These are phyloP conservation scores for Pedicia rivosa DNA, from an alignment of 2,888 invertebrate genomes.

Conservation along the genomic window DNA sequence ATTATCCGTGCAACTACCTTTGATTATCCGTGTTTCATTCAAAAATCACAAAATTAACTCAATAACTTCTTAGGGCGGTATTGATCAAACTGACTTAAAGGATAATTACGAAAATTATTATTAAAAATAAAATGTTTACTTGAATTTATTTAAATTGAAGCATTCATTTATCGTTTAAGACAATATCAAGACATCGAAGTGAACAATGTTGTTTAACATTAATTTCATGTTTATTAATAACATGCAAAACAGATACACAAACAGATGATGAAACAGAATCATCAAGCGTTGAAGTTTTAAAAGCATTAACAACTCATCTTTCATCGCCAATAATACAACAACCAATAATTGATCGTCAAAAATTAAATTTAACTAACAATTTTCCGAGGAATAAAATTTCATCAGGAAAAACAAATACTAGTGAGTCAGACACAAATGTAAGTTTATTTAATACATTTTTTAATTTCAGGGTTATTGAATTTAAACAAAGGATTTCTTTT, in stretches of 20 bases:
- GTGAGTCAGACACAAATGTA: slow-evolving; percentile 7
- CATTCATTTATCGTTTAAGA: slow-evolving; percentile 23
- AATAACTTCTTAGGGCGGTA: too few species aligned
- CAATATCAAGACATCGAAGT: slow-evolving; percentile 47
- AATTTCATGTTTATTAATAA: slow-evolving; percentile 14
- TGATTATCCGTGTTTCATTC: too few species aligned
- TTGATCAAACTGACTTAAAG: too few species aligned
- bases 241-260: slow-evolving; percentile 13
- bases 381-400: background rate
- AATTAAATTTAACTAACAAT: background rate
- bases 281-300: slow-evolving; percentile 27
- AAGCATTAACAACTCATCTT: slow-evolving; percentile 22
- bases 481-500: background rate
- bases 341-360: slow-evolving; percentile 3
- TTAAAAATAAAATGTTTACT: background rate
- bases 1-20: too few species aligned
- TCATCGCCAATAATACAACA: slow-evolving; percentile 9
- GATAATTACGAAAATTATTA: too few species aligned
- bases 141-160: slow-evolving; percentile 7
- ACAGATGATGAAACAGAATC: slow-evolving; percentile 21
- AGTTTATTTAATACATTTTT: background rate
- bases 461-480: too few species aligned
- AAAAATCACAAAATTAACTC: too few species aligned
- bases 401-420: background rate
- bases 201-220: slow-evolving; percentile 53